Evolutionary conservation across 1,140 invertebrate genomes (phyloP).

Genomic region (Hycleus cichorii): DNA sequence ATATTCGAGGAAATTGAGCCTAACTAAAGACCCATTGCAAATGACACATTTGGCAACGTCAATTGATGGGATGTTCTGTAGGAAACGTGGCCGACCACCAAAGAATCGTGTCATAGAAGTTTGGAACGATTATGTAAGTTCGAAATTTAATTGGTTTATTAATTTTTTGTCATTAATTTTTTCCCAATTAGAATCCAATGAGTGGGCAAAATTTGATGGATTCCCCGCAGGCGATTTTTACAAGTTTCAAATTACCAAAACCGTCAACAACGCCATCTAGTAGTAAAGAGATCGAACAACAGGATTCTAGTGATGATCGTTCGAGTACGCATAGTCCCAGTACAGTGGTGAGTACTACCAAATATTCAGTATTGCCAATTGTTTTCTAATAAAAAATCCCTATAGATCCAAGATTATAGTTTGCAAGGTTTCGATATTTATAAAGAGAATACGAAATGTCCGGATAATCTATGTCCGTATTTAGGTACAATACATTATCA

Average conservation of each 20-base stretch:
- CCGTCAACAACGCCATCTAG: conserved; percentile 46
- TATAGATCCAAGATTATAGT: conserved; percentile 29
- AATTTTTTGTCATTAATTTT: neutral
- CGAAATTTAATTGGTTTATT: neutral
- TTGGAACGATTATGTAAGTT: conserved; percentile 71
- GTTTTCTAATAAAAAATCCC: neutral
- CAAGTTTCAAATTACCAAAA: conserved; percentile 86
- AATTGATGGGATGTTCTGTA: conserved; percentile 80
- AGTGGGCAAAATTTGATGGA: conserved; percentile 48
- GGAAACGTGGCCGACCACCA: conserved; percentile 83
- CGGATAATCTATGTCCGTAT: conserved; percentile 50
- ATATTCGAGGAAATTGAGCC: conserved; percentile 49
- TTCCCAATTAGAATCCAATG: conserved; percentile 28
- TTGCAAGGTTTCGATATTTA: conserved; percentile 38
- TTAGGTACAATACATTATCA: conserved; percentile 56
- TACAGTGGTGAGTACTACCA: conserved; percentile 18
- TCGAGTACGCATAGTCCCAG: conserved; percentile 28
- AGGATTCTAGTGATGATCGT: conserved; percentile 34
- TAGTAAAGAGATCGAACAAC: conserved; percentile 42
- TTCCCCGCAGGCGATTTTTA: conserved; percentile 85
- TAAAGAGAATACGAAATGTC: conserved; percentile 39
- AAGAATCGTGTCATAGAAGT: conserved; percentile 89
- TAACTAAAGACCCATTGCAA: conserved; percentile 47
- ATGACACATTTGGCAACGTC: conserved; percentile 63
- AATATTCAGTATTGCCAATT: neutral